Conservation (phyloP, 2,113 vertebrate species). For the Manacus vitellinus region DNA sequence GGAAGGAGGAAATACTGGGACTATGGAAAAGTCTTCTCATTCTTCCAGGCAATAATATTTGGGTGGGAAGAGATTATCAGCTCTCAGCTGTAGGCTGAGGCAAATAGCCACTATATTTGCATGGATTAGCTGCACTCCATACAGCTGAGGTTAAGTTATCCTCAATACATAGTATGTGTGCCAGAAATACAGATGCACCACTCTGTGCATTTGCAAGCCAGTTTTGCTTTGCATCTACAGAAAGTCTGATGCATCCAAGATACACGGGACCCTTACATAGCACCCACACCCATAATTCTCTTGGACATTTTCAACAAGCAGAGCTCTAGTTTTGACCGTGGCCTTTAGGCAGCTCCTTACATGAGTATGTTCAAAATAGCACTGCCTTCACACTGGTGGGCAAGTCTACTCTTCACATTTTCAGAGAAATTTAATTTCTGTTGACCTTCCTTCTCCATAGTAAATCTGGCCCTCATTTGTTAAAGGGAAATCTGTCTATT, state of each 20-base stretch:
- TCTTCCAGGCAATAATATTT: background rate
- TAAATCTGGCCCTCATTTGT: background rate
- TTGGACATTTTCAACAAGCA: fast-evolving
- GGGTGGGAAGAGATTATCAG: background rate
- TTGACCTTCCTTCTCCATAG: background rate
- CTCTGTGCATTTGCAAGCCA: background rate
- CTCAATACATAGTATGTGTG: background rate
- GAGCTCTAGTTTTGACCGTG: background rate
- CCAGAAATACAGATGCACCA: background rate
- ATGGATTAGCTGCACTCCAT: background rate
- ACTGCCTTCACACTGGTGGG: background rate
- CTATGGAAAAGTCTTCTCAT: background rate
- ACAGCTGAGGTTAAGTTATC: background rate
- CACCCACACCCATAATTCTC: background rate
- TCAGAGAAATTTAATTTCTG: background rate
- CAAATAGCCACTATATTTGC: background rate
- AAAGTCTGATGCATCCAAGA: background rate
- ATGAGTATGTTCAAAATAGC: background rate
- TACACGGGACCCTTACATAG: background rate
- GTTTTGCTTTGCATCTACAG: background rate
- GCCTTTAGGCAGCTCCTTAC: background rate
- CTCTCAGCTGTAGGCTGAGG: background rate
- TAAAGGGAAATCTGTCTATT: background rate
- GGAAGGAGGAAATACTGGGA: background rate
- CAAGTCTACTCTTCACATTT: background rate